Evolutionary conservation across 2,113 vertebrate species (phyloP), one percentile per base, ranked within the genome.

Genomic region (Platanista minor): DNA sequence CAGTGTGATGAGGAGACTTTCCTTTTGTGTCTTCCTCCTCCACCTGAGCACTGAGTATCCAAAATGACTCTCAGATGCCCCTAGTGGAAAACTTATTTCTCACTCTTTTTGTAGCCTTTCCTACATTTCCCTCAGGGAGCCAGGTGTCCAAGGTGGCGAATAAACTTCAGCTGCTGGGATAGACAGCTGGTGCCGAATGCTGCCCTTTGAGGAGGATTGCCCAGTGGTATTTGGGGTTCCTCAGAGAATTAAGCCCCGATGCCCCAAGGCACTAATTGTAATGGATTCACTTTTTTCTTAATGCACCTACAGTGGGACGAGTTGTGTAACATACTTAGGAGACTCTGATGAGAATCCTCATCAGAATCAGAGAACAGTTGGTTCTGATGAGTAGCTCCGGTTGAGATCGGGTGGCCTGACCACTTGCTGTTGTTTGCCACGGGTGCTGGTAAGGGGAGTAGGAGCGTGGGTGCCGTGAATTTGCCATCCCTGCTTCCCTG

Each of bases 381-480:
- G 77, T 80, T 54, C 77, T 36, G 77, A 43, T 15, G 82, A 81
- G 25, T 33, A 80, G 23, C 1, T 0, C 33, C 10, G 31, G 43
- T 14, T 36, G 61, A n/a, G 15, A 21, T 83, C 69, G 64, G 43
- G 49, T 0, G 0, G 31, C 36, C 88, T 29, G 69, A 18, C 36
- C 36, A 29, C 25, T 23, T 41, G 43, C 36, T 21, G 13, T 4
- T 10, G 7, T 54, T 23, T 27, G 25, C n/a, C 5, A 0, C 8
- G 39, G 62, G 31, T 18, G 57, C 61, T n/a, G 49, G 71, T 2
- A 7, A 52, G 33, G 43, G 80, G 15, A 33, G 6, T 0, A 29
- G 12, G 0, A 10, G 80, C 0, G 0, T 15, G n/a, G 59, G 27
- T 2, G 36, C 52, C 36, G 18, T 2, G 33, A 31, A 11, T 6